These are phyloP conservation scores for Thymelicus lineola DNA, from an alignment of 2,888 invertebrate species.

Conservation along the genomic window DNA sequence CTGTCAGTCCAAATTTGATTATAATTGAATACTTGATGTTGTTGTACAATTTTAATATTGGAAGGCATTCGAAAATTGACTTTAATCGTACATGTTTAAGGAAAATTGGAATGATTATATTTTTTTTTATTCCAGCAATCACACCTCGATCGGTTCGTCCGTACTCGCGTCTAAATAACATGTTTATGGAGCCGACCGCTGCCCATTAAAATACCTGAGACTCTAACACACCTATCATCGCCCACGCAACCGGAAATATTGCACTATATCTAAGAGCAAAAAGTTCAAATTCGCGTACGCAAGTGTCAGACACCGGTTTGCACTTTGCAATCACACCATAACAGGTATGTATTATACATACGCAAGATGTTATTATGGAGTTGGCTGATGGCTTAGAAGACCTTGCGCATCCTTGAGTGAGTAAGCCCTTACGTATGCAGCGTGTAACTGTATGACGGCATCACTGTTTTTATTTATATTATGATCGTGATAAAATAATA, in stretches of 20 bases:
- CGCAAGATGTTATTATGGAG: constrained; percentile 28
- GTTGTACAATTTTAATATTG: constrained; percentile 3
- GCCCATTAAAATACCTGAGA: constrained; percentile 49
- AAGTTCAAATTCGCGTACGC: constrained; percentile 28
- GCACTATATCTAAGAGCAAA: constrained; percentile 24
- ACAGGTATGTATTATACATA: constrained; percentile 42
- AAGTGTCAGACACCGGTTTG: constrained; percentile 37
- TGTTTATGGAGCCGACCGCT: constrained; percentile 46
- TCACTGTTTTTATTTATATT: constrained; percentile 10
- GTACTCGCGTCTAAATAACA: constrained; percentile 42
- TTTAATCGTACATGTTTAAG: constrained; percentile 26
- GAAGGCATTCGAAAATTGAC: constrained; percentile 21
- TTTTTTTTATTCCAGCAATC: constrained; percentile 26
- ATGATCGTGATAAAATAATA: background rate
- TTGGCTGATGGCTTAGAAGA: constrained; percentile 26
- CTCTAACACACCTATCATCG: constrained; percentile 41
- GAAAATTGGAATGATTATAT: constrained; percentile 8
- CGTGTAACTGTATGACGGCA: constrained; percentile 21
- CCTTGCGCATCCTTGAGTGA: constrained; percentile 40
- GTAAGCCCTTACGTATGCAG: constrained; percentile 35
- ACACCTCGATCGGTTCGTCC: constrained; percentile 18
- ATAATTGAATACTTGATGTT: constrained; percentile 30
- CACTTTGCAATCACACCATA: constrained; percentile 42
- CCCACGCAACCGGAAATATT: constrained; percentile 33
- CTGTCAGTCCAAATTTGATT: constrained; percentile 29